A percentile compares a stretch with the other conserved stretches of the same genome.
Evolutionary conservation across 2,888 invertebrate species (phyloP).

Genomic region (Ormyrus thymus): DNA sequence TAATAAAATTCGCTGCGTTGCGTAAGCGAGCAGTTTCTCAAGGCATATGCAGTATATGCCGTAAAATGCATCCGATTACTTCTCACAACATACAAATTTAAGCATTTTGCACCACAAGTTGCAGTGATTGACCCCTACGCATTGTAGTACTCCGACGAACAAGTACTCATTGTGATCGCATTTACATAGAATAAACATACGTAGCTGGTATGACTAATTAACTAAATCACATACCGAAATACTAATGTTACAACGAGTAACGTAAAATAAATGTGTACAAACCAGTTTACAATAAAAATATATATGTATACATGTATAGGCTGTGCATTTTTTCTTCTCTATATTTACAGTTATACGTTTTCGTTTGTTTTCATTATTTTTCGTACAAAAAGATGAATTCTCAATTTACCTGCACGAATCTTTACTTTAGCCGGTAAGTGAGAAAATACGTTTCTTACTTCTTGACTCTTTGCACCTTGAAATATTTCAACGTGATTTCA

Average conservation of each 20-base stretch:
- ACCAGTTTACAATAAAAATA: constrained; percentile 64
- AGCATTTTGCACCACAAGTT: constrained; percentile 55
- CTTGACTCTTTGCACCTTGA: constrained; percentile 45
- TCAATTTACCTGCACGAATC: constrained; percentile 42
- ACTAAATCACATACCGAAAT: constrained; percentile 68
- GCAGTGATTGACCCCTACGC: constrained; percentile 55
- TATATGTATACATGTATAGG: constrained; percentile 60
- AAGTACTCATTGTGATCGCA: constrained; percentile 49
- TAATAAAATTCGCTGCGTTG: constrained; percentile 61
- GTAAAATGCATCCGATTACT: constrained; percentile 54
- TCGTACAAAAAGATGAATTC: constrained; percentile 59
- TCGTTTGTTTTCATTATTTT: constrained; percentile 50
- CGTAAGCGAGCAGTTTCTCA: constrained; percentile 59
- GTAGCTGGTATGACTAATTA: constrained; percentile 57
- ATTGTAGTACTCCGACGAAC: constrained; percentile 49
- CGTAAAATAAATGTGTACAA: constrained; percentile 69
- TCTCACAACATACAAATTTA: constrained; percentile 53
- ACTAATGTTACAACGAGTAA: constrained; percentile 66
- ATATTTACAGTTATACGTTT: constrained; percentile 57
- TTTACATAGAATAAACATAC: constrained; percentile 51
- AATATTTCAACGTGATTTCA: constrained; percentile 42
- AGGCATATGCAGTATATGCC: constrained; percentile 52
- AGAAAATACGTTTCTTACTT: constrained; percentile 48
- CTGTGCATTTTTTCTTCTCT: constrained; percentile 66
- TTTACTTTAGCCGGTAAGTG: constrained; percentile 33